Conservation (phyloP, 2,797 vertebrate species). For the Carcharodon carcharias region DNA sequence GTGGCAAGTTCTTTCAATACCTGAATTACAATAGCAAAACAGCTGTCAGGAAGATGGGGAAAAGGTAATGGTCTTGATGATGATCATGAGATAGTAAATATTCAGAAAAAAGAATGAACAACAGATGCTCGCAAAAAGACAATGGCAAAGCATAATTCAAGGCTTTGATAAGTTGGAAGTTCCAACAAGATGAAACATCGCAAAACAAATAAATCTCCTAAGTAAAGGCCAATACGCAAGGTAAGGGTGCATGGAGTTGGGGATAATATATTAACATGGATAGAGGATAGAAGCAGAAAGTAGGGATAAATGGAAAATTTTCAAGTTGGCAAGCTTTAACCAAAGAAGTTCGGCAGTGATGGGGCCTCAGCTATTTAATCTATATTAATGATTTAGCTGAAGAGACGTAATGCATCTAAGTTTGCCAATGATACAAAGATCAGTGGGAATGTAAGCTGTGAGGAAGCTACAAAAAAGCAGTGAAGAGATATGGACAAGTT, state of each 20-base stretch:
- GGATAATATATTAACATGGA: neutral
- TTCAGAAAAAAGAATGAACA: neutral
- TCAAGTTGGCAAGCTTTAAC: neutral
- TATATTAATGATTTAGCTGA: neutral
- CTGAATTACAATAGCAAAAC: neutral
- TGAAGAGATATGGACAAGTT: neutral
- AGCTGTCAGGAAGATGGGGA: neutral
- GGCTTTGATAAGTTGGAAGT: neutral
- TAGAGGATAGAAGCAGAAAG: neutral
- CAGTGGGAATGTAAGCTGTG: neutral
- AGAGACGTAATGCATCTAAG: neutral
- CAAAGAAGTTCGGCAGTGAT: neutral
- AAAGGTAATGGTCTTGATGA: neutral
- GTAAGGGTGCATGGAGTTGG: neutral
- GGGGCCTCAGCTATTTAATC: neutral
- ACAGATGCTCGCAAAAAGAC: neutral
- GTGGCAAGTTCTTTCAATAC: neutral
- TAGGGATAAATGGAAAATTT: neutral
- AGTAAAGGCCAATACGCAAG: neutral
- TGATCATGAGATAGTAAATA: neutral
- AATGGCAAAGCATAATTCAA: neutral
- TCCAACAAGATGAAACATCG: neutral
- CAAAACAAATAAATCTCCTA: neutral
- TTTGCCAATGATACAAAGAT: neutral
- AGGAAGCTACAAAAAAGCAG: neutral